A percentile compares a stretch with the other conserved stretches of the same genome.
Evolutionary conservation across 2,113 vertebrate species (phyloP).

Genomic region (Lycaon pictus): DNA sequence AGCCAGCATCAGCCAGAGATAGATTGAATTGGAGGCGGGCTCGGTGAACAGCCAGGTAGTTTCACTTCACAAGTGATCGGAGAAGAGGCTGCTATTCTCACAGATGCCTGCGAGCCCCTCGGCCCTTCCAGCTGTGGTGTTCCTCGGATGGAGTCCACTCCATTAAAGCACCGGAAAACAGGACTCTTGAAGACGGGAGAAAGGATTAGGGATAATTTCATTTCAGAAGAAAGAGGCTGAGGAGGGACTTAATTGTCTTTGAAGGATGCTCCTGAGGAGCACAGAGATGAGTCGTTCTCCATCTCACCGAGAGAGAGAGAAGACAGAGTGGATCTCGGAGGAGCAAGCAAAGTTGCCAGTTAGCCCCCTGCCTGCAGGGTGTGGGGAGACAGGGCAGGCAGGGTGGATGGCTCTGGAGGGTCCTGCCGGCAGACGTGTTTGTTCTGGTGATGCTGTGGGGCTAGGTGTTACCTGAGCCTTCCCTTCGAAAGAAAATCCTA

Average conservation of each 20-base stretch:
- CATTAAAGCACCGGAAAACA: slow-evolving; percentile 63
- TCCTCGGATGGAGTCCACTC: slow-evolving; percentile 47
- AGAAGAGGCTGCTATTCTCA: not conserved
- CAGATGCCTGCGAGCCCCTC: not conserved
- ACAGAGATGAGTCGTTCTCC: slow-evolving; percentile 58
- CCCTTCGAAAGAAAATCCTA: not conserved
- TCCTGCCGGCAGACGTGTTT: fast-evolving
- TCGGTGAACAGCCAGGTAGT: not conserved
- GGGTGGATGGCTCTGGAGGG: not conserved
- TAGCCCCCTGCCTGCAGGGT: not conserved
- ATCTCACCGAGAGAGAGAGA: not conserved
- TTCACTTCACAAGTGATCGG: not conserved
- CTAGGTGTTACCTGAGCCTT: not conserved
- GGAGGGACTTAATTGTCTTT: slow-evolving; percentile 76
- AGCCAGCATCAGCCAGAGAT: not conserved
- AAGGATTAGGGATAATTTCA: slow-evolving; percentile 78
- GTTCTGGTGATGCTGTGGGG: not conserved
- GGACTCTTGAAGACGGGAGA: slow-evolving; percentile 62
- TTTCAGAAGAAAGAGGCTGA: slow-evolving; percentile 73
- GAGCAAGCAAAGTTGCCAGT: not conserved
- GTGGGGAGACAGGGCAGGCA: not conserved
- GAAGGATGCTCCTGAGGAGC: slow-evolving; percentile 67
- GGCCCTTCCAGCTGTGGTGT: not conserved
- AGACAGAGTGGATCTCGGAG: slow-evolving; percentile 28
- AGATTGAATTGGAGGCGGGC: not conserved